Conservation (phyloP, 1,140 invertebrate genomes). For the Armadillidium nasatum region DNA sequence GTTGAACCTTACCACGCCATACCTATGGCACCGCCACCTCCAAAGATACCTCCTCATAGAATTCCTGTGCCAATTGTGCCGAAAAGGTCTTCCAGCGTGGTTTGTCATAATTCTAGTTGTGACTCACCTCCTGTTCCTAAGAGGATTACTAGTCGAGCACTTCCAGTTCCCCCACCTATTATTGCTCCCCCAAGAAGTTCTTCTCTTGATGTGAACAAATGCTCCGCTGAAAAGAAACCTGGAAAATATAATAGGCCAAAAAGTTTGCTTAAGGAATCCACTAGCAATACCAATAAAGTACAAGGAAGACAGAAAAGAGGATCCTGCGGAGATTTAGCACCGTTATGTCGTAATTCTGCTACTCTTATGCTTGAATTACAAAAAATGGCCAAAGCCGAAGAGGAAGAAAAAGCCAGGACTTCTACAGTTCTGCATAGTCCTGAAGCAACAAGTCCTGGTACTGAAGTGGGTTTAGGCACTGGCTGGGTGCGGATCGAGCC, state of each 20-base stretch:
- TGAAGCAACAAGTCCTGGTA: slow-evolving; percentile 35
- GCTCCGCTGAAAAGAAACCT: neutral
- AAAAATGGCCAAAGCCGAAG: slow-evolving; percentile 37
- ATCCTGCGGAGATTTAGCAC: neutral
- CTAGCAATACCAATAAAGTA: neutral
- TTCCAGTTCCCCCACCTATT: slow-evolving; percentile 28
- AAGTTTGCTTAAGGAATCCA: slow-evolving; percentile 25
- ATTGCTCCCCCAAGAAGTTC: neutral
- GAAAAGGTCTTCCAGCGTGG: slow-evolving; percentile 31
- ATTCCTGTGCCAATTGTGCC: slow-evolving; percentile 22
- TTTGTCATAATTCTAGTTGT: slow-evolving; percentile 22
- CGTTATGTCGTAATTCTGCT: slow-evolving; percentile 27
- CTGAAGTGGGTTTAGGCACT: slow-evolving; percentile 32
- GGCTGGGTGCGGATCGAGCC: slow-evolving; percentile 38
- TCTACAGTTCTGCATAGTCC: neutral
- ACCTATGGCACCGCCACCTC: neutral
- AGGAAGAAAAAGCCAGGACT: slow-evolving; percentile 31
- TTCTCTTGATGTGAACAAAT: slow-evolving; percentile 18
- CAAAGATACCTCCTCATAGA: neutral
- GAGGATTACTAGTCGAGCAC: slow-evolving; percentile 35
- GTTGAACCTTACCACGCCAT: slow-evolving; percentile 13
- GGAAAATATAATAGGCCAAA: slow-evolving; percentile 27
- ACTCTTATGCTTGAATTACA: slow-evolving; percentile 34
- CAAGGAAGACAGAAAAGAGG: neutral
- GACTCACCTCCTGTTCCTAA: slow-evolving; percentile 36